These are phyloP conservation scores for Kryptolebias marmoratus DNA, from an alignment of 2,113 vertebrate genomes.

Conservation along the genomic window DNA sequence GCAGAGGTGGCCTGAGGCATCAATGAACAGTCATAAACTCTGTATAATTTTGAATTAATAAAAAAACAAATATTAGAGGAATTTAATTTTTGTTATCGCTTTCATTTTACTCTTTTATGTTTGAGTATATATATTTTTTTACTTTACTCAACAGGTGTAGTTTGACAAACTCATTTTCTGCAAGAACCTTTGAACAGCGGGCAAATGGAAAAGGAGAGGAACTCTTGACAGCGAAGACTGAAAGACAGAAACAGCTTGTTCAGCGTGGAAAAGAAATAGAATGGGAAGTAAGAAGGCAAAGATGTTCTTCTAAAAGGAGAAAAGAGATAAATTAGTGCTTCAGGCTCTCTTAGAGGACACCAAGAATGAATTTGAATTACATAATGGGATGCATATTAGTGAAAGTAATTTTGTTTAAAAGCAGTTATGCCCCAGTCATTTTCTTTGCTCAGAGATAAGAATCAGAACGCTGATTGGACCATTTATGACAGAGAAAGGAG, in stretches of 20 bases:
- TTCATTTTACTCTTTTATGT: slow-evolving; percentile 10
- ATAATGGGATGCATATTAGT: slow-evolving; percentile 61
- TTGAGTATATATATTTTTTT: not conserved
- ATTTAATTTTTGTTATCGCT: not conserved
- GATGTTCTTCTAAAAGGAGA: slow-evolving; percentile 14
- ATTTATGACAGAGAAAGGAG: slow-evolving; percentile 61
- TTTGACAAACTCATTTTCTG: not conserved
- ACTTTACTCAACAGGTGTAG: slow-evolving; percentile 11
- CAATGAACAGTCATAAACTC: too few relatives aligned
- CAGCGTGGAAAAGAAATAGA: slow-evolving; percentile 39
- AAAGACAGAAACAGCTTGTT: slow-evolving; percentile 46
- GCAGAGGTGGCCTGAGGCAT: too few relatives aligned
- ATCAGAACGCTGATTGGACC: slow-evolving; percentile 48
- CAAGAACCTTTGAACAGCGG: not conserved
- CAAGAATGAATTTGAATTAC: slow-evolving; percentile 59
- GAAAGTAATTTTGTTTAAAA: slow-evolving; percentile 69
- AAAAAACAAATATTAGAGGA: too few relatives aligned
- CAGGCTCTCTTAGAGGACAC: slow-evolving; percentile 48
- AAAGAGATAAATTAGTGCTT: slow-evolving; percentile 29
- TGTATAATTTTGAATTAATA: too few relatives aligned
- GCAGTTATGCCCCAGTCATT: slow-evolving; percentile 60
- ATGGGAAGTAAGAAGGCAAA: slow-evolving; percentile 14
- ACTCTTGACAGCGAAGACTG: slow-evolving; percentile 32
- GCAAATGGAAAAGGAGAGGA: not conserved
- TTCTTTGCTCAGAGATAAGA: slow-evolving; percentile 56